Percentiles rank a stretch among this genome's conserved stretches.
These are phyloP conservation scores for Sardinella longiceps DNA, from an alignment of 2,797 vertebrate genomes.

Conservation along the genomic window DNA sequence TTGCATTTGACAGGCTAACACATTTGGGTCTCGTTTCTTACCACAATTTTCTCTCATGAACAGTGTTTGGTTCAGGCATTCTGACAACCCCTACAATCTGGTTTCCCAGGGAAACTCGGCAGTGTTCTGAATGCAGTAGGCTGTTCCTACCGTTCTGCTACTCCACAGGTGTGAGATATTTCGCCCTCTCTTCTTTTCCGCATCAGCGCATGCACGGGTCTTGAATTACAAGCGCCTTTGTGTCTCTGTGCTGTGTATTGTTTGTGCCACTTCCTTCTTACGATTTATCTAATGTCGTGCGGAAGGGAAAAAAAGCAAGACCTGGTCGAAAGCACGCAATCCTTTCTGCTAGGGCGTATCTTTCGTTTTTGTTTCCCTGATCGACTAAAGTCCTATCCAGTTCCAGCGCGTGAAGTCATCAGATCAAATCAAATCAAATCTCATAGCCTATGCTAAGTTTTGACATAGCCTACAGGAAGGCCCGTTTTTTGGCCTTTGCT, in stretches of 20 bases:
- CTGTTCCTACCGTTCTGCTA: slow-evolving; percentile 52
- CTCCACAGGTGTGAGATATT: slow-evolving; percentile 77
- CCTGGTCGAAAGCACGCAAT: slow-evolving; percentile 56
- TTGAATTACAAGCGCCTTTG: slow-evolving; percentile 74
- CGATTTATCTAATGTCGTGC: slow-evolving; percentile 34
- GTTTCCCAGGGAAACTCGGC: slow-evolving; percentile 64
- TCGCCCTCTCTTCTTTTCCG: slow-evolving; percentile 69
- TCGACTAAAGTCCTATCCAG: slow-evolving; percentile 9
- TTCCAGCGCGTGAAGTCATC: not conserved
- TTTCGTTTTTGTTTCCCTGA: not conserved
- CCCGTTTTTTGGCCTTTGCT: not conserved
- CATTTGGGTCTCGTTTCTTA: not conserved
- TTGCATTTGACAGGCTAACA: not conserved
- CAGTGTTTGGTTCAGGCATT: slow-evolving; percentile 62
- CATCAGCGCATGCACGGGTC: slow-evolving; percentile 70
- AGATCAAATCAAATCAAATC: not conserved
- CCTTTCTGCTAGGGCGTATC: slow-evolving; percentile 16
- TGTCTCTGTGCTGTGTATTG: slow-evolving; percentile 65
- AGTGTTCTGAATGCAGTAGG: slow-evolving; percentile 57
- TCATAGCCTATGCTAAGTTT: not conserved
- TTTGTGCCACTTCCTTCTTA: slow-evolving; percentile 63
- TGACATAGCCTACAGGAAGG: not conserved
- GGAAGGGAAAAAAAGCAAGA: slow-evolving; percentile 36
- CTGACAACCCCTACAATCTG: slow-evolving; percentile 59
- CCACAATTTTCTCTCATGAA: not conserved